Base-by-base conservation (phyloP, 2,797 vertebrate genomes). In the Mormyrops attenuatus region DNA sequence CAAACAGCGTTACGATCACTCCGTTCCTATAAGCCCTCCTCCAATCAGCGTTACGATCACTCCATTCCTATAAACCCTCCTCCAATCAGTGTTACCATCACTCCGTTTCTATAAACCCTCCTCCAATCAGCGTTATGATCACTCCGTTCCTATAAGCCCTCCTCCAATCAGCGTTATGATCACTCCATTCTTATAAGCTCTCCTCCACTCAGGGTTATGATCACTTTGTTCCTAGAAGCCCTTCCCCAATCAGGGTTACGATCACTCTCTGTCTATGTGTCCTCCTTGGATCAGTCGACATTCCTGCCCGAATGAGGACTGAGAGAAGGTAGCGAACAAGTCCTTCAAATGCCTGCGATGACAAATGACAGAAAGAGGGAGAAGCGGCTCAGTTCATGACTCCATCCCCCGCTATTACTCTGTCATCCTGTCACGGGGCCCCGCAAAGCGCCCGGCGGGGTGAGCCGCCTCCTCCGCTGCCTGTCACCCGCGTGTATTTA, bases 401-500 rank as follows among this genome's bases (percentile, higher is more conserved):
- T 69, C 88, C 88, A 88, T 87, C 22, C 63, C 88, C 84, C n/a
- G 84, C 84, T 26, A 80, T 91, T 90, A 91, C 89, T 91, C 88
- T 88, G 85, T 88, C 90, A 91, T 89, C 30, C 85, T 91, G 90
- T 90, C 90, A 90, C 44, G 2, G 20, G 69, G 30, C 66, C 84
- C 88, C n/a, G 87, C 69, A 73, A 55, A 38, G 41, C 41, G 52
- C 88, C 80, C 85, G 57, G 86, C 88, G 34, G 89, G 88, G 85
- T 52, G n/a, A 50, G 44, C 47, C 55, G 50, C 52, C 50, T 50
- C 52, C 69, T 38, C 47, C 60, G 47, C 60, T 22, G 84, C 69
- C 84, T 90, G 88, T 91, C 89, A 87, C 15, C 82, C 47, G 41
- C 6, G 82, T 73, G 82, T 90, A 89, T 91, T 91, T 91, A 91